Conservation (phyloP, 37 sponge, comb jelly and placozoan genomes). For the Hormiphora californensis region DNA sequence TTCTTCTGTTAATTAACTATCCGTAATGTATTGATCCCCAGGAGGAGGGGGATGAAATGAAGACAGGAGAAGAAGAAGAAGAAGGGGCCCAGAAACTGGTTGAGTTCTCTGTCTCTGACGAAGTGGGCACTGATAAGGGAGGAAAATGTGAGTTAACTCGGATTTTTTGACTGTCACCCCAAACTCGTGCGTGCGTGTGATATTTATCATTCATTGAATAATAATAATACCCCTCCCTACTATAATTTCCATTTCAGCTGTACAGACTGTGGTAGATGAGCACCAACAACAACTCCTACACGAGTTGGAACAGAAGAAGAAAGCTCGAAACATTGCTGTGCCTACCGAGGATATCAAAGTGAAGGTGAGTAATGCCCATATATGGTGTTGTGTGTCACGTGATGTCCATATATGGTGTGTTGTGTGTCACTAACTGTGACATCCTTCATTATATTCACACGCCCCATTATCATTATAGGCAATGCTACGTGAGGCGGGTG, state of each 20-base stretch:
- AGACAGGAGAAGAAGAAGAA: too few relatives aligned
- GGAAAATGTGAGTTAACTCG: neutral
- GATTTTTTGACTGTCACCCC: neutral
- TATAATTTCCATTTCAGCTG: neutral
- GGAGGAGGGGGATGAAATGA: too few relatives aligned
- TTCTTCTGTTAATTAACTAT: too few relatives aligned
- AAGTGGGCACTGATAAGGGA: neutral
- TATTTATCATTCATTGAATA: too few relatives aligned
- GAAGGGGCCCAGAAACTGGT: conserved; percentile 4
- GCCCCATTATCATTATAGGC: too few relatives aligned
- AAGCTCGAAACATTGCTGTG: conserved; percentile 57
- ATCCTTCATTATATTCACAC: neutral
- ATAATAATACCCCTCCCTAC: neutral
- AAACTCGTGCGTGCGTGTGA: neutral
- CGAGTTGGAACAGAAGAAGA: conserved; percentile 87
- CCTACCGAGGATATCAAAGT: conserved; percentile 42
- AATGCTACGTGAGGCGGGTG: conserved; percentile 47
- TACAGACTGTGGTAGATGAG: conserved; percentile 53
- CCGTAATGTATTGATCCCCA: too few relatives aligned
- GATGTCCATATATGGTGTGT: too few relatives aligned
- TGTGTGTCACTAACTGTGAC: neutral
- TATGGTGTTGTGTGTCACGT: conserved; percentile 73
- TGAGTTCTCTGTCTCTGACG: conserved; percentile 20
- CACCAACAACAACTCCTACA: conserved; percentile 75
- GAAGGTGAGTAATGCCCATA: conserved; percentile 15